Percentiles rank a stretch among this genome's conserved stretches.
These are phyloP conservation scores for Venturia canescens DNA, from an alignment of 1,140 invertebrate species.

Conservation along the genomic window DNA sequence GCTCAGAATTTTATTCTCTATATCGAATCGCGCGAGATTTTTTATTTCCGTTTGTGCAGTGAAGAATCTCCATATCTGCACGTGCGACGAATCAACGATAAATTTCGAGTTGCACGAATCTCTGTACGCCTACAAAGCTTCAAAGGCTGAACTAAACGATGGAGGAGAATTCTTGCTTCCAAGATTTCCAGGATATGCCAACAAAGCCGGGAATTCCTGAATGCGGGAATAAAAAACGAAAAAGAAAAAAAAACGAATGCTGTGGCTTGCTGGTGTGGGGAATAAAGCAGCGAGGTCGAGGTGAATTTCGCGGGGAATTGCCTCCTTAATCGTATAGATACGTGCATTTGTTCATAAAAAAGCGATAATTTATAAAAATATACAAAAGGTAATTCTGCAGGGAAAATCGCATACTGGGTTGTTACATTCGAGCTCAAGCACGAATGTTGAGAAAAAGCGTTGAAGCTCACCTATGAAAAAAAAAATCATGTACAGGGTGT, in stretches of 20 bases:
- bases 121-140: neutral
- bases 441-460: too few relatives aligned
- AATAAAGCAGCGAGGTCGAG: conserved; percentile 31
- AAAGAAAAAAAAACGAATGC: neutral
- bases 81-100: neutral
- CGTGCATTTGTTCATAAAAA: too few relatives aligned
- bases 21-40: too few relatives aligned
- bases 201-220: conserved; percentile 27
- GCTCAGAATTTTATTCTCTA: too few relatives aligned
- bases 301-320: conserved; percentile 15
- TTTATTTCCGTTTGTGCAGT: too few relatives aligned
- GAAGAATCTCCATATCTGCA: conserved; percentile 12
- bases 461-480: too few relatives aligned
- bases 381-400: too few relatives aligned
- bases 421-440: conserved; percentile 12
- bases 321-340: too few relatives aligned
- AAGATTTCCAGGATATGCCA: conserved; percentile 32
- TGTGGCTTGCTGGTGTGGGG: neutral
- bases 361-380: too few relatives aligned
- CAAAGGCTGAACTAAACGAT: neutral
- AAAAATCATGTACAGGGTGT: too few relatives aligned
- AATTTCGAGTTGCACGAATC: conserved; percentile 4
- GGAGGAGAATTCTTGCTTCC: neutral
- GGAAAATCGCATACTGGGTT: conserved; percentile 13
- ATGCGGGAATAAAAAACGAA: neutral